Evolutionary conservation across 1,140 invertebrate species (phyloP).

Genomic region (Macrotrachela quadricornifera): DNA sequence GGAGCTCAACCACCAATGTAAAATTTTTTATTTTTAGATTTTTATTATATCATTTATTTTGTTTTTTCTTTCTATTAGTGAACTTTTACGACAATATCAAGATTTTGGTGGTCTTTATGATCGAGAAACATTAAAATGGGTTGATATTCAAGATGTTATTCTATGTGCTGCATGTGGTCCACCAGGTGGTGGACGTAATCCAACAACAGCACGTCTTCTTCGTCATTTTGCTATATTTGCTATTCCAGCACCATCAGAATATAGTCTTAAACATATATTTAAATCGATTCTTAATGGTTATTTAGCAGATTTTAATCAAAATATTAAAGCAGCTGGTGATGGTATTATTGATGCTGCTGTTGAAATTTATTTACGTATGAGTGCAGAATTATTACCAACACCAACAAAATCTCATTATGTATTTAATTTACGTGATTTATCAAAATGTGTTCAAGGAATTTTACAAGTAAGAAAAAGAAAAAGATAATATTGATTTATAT

Average conservation of each 20-base stretch:
- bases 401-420: slow-evolving; percentile 33
- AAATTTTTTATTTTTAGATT: too few relatives aligned
- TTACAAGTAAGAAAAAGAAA: slow-evolving; percentile 25
- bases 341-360: slow-evolving; percentile 26
- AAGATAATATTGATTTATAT: too few relatives aligned
- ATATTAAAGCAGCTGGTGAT: slow-evolving; percentile 33
- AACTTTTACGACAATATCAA: slow-evolving; percentile 45
- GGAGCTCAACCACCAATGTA: slow-evolving; percentile 26
- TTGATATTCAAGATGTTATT: slow-evolving; percentile 38
- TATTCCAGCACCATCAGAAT: slow-evolving; percentile 29
- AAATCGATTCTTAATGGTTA: slow-evolving; percentile 52
- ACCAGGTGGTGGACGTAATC: slow-evolving; percentile 32
- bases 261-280: slow-evolving; percentile 31
- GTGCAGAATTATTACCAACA: slow-evolving; percentile 28
- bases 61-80: slow-evolving; percentile 18
- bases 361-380: slow-evolving; percentile 30
- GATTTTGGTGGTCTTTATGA: slow-evolving; percentile 64
- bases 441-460: slow-evolving; percentile 31
- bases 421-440: slow-evolving; percentile 31
- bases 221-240: slow-evolving; percentile 30
- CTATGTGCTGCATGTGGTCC: slow-evolving; percentile 30
- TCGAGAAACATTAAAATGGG: slow-evolving; percentile 62
- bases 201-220: slow-evolving; percentile 24
- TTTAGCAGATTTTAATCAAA: slow-evolving; percentile 32
- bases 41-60: too few relatives aligned